Evolutionary conservation across 2,888 invertebrate species (phyloP).

Genomic region (Thereva unica): DNA sequence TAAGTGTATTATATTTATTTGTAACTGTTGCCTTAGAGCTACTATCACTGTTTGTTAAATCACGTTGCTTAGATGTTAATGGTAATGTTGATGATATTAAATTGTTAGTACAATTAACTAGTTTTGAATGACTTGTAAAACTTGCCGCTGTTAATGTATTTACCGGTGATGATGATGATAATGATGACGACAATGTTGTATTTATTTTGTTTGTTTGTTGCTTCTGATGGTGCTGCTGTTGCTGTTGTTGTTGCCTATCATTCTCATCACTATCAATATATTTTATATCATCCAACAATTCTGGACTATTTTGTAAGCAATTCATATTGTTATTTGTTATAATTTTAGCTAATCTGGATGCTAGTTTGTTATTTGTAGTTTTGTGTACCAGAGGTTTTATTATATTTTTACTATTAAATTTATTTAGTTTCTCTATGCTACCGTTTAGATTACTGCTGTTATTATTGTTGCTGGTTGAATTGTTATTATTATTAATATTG

Average conservation of each 20-base stretch:
- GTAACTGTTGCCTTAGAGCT: conserved; percentile 32
- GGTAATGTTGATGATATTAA: conserved; percentile 38
- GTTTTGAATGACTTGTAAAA: conserved; percentile 2
- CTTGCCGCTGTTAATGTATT: not conserved
- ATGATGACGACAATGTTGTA: conserved; percentile 4
- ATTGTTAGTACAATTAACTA: not conserved
- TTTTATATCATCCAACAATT: conserved; percentile 45
- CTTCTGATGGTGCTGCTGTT: conserved; percentile 26
- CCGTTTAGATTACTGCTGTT: too few species aligned
- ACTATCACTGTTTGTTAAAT: conserved; percentile 36
- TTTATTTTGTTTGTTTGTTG: conserved; percentile 24
- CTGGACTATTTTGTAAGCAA: conserved; percentile 39
- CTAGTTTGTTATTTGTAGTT: conserved; percentile 38
- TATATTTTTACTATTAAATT: conserved; percentile 19
- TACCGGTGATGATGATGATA: conserved; percentile 9
- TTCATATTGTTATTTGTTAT: conserved; percentile 39
- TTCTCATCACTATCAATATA: conserved; percentile 46
- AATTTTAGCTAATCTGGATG: conserved; percentile 36
- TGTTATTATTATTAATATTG: conserved; percentile 37
- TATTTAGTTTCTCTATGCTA: not conserved
- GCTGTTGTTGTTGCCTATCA: conserved; percentile 37
- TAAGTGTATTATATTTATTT: conserved; percentile 41
- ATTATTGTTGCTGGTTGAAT: conserved; percentile 35
- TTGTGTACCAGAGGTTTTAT: conserved; percentile 45
- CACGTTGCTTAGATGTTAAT: conserved; percentile 41